Evolutionary conservation across 2,113 vertebrate genomes (phyloP), one percentile per base, ranked within the genome.

Genomic region (Limanda limanda): DNA sequence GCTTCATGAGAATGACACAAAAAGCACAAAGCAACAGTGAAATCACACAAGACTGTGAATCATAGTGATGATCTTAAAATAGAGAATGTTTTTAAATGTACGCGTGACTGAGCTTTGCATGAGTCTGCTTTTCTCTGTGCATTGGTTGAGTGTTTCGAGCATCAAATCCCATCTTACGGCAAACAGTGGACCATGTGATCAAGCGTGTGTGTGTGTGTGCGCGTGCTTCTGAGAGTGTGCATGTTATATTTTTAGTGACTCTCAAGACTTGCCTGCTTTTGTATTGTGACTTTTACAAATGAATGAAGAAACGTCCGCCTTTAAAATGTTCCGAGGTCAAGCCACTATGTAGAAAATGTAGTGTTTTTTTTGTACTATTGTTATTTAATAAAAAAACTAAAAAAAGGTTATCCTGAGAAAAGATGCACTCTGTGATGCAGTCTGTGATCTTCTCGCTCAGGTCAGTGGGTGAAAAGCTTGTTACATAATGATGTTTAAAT

Each of bases 341-440:
- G 68, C 56, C 68, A 83, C 65, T 68, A 67, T 55, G 79, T 88
- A 37, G 71, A 78, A 65, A 71, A 80, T 74, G 42, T 70, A 54
- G 67, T 31, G 31, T 15, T 69, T 59, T 78, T 87, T 89, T 87
- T 74, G 12, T 83, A 84, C 78, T 52, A 89, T 85, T 85, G 75
- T 91, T 88, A 91, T 93, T 93, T 93, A 92, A 93, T 90, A 86
- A 91, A 87, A 83, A 64, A 6, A 18, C 17, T 12, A 48, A 23
- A 14, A 84, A 65, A 57, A 47, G 15, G 15, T 56, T 55, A 71
- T 74, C 70, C 58, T 68, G 47, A 58, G 13, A 81, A 71, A 74
- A 76, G 12, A 24, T 62, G 21, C 4, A 2, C 13, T 4, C n/a
- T n/a, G n/a, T n/a, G n/a, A n/a, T 13, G 13, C 4, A 13, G 3